phyloP scores from a whole-genome alignment of 1,140 invertebrate species.

The Triops longicaudatus region DNA sequence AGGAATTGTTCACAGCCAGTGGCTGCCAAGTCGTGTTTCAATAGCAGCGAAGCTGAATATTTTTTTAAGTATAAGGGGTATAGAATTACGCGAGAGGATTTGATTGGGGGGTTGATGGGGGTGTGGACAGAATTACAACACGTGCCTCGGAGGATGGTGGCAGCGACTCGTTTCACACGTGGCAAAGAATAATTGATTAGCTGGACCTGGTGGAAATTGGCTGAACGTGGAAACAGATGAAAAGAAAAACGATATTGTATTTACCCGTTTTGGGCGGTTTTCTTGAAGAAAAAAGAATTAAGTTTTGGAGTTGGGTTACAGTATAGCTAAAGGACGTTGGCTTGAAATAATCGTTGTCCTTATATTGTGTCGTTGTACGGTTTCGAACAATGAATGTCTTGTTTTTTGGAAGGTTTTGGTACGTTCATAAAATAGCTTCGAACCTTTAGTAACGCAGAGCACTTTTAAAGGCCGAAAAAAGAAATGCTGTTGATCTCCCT shows the following conservation, averaged over 20 bases:
- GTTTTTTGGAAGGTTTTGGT: not conserved
- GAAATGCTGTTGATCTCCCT: not conserved
- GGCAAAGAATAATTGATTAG: not conserved
- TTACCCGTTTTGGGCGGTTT: too few species aligned
- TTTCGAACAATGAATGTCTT: not conserved
- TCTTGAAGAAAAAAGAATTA: too few species aligned
- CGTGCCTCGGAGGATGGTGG: not conserved
- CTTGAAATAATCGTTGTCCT: not conserved
- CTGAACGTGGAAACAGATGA: too few species aligned
- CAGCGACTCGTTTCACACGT: not conserved
- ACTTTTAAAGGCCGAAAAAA: not conserved
- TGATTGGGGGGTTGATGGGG: not conserved
- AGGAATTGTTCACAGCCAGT: not conserved
- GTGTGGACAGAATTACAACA: not conserved
- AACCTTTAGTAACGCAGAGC: not conserved
- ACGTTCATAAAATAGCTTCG: not conserved
- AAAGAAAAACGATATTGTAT: too few species aligned
- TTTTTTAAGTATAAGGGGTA: not conserved
- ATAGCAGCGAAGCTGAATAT: too few species aligned
- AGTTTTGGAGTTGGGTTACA: too few species aligned
- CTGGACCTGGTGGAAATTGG: not conserved
- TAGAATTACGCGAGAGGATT: conserved; percentile 3
- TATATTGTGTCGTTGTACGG: not conserved
- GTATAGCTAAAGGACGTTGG: too few species aligned
- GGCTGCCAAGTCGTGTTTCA: not conserved